Base-by-base conservation (phyloP, 2,113 vertebrate species). In the Eublepharis macularius region DNA sequence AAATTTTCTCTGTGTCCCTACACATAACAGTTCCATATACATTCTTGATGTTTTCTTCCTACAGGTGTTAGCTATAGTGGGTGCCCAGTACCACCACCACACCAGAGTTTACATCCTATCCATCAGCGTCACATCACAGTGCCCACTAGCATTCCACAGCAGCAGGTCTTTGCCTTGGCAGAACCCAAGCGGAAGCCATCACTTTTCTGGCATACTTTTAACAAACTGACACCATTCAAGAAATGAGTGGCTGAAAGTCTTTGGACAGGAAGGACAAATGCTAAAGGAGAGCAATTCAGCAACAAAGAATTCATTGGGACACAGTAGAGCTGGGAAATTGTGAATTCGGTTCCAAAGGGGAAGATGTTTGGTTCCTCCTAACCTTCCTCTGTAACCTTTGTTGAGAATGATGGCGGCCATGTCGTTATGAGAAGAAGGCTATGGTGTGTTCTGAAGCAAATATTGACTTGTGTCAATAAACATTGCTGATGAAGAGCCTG, bases 71-170 rank as follows among this genome's bases (percentile, higher is more conserved):
- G 96, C 91, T 99, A 98, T 86, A 94, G 95, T 0, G 95, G 96
- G 6, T 96, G 97, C 88, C 96, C 98, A 0, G 73, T 92, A 70
- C 96, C 96, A 29, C 96, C 96, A 0, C 97, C 96, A 4, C 98
- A 97, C 92, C 98, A 98, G 91, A 96, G 94, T 91, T 95, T 99
- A 21, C 98, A 97, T 77, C 98, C 98, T 0, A 92, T 99, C 39
- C 98, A 99, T 87, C 98, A 99, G 95, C 98, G 99, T 75, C 98
- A 99, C 88, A 92, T 99, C 92, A 99, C 98, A 0, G 97, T 99
- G 92, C 98, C 99, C 72, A 98, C 98, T 96, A 98, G 98, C 47
- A 70, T 99, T 90, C 98, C 99, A 0, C 98, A 99, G 94, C 99
- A 99, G 92, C 98, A 99, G 92, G 99, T 99, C 68, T 99, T 99